phyloP scores from a whole-genome alignment of 2,888 invertebrate species.

The Brachyptera risi region DNA sequence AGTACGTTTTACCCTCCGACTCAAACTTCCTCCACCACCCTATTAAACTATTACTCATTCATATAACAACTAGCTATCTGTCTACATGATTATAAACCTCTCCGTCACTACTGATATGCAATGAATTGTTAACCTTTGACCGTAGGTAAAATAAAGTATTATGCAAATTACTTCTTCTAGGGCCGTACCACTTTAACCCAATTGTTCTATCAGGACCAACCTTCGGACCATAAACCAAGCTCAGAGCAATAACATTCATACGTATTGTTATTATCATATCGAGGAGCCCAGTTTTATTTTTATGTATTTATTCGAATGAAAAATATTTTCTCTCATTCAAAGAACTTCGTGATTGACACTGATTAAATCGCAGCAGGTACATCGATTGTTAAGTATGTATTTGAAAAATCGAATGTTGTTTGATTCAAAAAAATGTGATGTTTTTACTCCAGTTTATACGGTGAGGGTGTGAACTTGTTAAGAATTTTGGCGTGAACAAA shows the following conservation, averaged over 20 bases:
- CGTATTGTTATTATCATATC: too few species aligned
- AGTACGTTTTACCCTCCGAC: too few species aligned
- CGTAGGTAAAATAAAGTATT: neutral
- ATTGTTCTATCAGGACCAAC: neutral
- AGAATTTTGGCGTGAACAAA: neutral
- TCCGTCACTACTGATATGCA: too few species aligned
- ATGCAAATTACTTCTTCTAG: slow-evolving; percentile 12
- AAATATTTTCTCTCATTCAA: neutral
- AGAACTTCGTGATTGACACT: neutral
- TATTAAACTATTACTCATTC: too few species aligned
- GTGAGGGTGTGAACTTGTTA: slow-evolving; percentile 3
- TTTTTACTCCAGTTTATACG: neutral
- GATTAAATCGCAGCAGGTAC: slow-evolving; percentile 2
- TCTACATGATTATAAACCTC: too few species aligned
- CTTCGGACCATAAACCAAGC: neutral
- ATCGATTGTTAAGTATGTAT: neutral
- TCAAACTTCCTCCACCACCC: too few species aligned
- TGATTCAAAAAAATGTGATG: too few species aligned
- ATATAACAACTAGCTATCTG: too few species aligned
- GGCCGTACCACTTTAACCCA: slow-evolving; percentile 8
- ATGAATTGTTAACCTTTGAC: neutral
- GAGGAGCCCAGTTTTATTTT: slow-evolving; percentile 2
- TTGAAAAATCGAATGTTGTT: too few species aligned
- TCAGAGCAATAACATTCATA: neutral
- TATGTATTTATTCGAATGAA: neutral